These are phyloP conservation scores for Nephrotoma flavescens DNA, from an alignment of 2,888 invertebrate species.

Conservation along the genomic window DNA sequence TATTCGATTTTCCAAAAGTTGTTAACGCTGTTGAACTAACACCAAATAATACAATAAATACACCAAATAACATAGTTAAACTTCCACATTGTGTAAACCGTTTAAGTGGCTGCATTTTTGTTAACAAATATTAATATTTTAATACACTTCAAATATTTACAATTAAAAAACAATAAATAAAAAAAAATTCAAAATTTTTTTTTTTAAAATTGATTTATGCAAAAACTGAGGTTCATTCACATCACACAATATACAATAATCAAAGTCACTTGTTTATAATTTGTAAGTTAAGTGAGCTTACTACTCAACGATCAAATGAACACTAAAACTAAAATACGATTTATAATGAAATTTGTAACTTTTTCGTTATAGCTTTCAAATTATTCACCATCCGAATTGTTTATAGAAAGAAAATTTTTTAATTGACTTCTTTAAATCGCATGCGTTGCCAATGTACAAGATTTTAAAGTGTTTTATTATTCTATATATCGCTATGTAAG, in stretches of 20 bases:
- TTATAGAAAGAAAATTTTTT: background rate
- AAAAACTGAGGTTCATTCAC: background rate
- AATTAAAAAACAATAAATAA: background rate
- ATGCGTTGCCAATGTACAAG: background rate
- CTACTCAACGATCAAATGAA: background rate
- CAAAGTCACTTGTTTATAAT: background rate
- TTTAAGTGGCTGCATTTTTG: constrained; percentile 30
- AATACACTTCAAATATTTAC: background rate
- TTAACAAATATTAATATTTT: background rate
- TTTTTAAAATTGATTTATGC: background rate
- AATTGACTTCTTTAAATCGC: background rate
- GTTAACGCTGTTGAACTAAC: constrained; percentile 46
- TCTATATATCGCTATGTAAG: background rate
- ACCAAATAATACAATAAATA: constrained; percentile 31
- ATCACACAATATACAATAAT: background rate
- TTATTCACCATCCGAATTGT: background rate
- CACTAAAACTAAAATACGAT: background rate
- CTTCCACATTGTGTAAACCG: constrained; percentile 33
- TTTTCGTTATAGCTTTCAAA: background rate
- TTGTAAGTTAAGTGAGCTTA: background rate
- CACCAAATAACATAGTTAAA: constrained; percentile 30
- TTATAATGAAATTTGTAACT: background rate
- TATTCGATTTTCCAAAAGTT: constrained; percentile 52
- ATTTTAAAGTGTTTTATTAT: background rate
- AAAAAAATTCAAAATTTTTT: background rate